Evolutionary conservation across 2,797 vertebrate genomes (phyloP).

Genomic region (Thripadectes ignobilis): DNA sequence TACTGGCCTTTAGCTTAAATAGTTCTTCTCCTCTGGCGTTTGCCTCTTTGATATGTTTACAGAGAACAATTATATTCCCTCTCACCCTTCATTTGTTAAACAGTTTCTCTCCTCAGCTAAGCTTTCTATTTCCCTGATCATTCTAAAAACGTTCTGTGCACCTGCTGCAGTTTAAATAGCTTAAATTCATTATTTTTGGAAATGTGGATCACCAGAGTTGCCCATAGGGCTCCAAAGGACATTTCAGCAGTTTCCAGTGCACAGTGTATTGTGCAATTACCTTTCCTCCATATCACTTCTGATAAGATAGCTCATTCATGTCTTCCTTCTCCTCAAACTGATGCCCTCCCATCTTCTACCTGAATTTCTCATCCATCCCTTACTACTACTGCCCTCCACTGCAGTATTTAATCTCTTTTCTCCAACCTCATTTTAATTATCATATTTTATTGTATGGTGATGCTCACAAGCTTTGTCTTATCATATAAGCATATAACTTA

Average conservation of each 20-base stretch:
- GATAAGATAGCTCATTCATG: neutral
- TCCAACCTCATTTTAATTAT: neutral
- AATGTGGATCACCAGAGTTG: neutral
- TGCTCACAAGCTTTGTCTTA: neutral
- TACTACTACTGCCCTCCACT: neutral
- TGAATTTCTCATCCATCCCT: neutral
- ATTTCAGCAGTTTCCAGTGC: neutral
- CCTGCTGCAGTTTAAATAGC: neutral
- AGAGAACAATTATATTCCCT: constrained; percentile 20
- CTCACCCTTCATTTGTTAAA: constrained; percentile 42
- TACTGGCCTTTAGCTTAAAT: constrained; percentile 17
- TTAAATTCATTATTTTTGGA: neutral
- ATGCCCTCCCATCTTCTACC: neutral
- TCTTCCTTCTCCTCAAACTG: neutral
- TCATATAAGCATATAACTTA: neutral
- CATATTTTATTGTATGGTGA: neutral
- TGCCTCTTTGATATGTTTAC: constrained; percentile 51
- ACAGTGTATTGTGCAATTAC: neutral
- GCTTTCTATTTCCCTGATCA: neutral
- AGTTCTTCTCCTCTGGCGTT: neutral
- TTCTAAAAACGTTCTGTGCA: neutral
- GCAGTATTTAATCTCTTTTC: neutral
- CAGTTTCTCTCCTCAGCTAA: constrained; percentile 8
- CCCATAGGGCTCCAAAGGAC: neutral
- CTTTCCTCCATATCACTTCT: neutral